Evolutionary conservation across 2,797 vertebrate species (phyloP), one percentile per base, ranked within the genome.

Genomic region (Eospalax fontanierii): DNA sequence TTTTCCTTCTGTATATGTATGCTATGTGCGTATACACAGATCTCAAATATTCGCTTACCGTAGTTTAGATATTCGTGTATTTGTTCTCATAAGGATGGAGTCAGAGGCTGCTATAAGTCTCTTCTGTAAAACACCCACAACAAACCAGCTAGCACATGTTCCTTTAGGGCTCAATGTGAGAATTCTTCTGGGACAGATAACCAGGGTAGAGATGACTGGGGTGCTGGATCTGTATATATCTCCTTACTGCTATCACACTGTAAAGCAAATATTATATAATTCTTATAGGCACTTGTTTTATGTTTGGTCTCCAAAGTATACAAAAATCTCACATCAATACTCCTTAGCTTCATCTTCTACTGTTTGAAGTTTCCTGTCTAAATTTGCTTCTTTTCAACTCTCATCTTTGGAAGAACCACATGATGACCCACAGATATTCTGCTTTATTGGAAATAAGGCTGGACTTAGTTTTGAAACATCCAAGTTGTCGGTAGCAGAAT

Each of bases 261-360:
- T 91, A 95, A 84, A 95, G 84, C 73, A 95, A 94, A 78, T 87
- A 90, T 87, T 92, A 88, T 38, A 70, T 38, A 89, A 15, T 95
- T 91, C 59, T 74, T 81, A 81, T 87, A 92, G 35, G 46, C 89
- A 96, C 93, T 75, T 94, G 87, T 40, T 87, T 95, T 97, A 68
- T 81, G 93, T 96, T 92, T 97, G 73, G 93, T 66, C 68, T 97
- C 76, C 57, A 95, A 97, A 95, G 79, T 54, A 74, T 43, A 96
- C 57, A 96, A 91, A 92, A 71, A 63, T 89, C 66, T 91, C 50
- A 80, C 79, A 93, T 96, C 95, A 93, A 92, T 96, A 75, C 70
- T 86, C 61, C 40, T 95, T 92, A 93, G 74, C 38, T 33, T 89
- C 92, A 87, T 95, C 85, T 75, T 89, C 93, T 35, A 81, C 74